These are phyloP conservation scores for Pseudomyrmex dendroicus DNA, from an alignment of 1,140 invertebrate genomes.

Conservation along the genomic window DNA sequence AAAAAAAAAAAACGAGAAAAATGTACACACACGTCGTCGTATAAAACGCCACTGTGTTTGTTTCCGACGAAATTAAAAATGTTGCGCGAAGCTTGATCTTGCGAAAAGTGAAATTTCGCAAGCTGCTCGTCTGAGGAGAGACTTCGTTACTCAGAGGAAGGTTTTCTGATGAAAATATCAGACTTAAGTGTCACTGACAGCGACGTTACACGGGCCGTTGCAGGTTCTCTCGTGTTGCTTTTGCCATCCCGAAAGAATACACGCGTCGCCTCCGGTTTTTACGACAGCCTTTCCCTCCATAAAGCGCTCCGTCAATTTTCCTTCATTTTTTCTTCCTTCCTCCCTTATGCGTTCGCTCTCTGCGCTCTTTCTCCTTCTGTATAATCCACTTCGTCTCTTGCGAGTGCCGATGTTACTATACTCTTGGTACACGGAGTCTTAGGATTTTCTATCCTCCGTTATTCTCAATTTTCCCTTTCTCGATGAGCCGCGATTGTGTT, in stretches of 20 bases:
- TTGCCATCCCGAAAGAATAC: constrained; percentile 28
- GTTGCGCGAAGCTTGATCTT: background rate
- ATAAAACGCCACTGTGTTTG: background rate
- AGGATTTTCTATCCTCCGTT: constrained; percentile 37
- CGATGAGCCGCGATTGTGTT: background rate
- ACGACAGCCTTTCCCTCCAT: constrained; percentile 70
- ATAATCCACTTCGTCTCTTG: constrained; percentile 60
- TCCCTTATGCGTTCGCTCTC: constrained; percentile 10
- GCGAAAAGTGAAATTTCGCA: constrained; percentile 23
- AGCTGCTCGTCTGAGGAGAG: background rate
- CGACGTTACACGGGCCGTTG: background rate
- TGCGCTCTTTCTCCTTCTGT: constrained; percentile 57
- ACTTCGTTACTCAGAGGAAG: constrained; percentile 22
- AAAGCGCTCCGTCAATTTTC: constrained; percentile 77
- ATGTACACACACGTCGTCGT: too few species aligned
- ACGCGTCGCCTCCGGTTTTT: constrained; percentile 65
- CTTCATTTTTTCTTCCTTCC: constrained; percentile 71
- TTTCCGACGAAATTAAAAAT: background rate
- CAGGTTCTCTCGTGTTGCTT: background rate
- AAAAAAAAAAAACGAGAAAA: background rate
- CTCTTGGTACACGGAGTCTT: background rate
- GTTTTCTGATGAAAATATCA: constrained; percentile 37
- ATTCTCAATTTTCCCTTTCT: constrained; percentile 23
- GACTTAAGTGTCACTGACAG: constrained; percentile 28
- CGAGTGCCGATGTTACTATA: constrained; percentile 35